These are phyloP conservation scores for Ophion ventricosus DNA, from an alignment of 2,888 invertebrate genomes.

Conservation along the genomic window DNA sequence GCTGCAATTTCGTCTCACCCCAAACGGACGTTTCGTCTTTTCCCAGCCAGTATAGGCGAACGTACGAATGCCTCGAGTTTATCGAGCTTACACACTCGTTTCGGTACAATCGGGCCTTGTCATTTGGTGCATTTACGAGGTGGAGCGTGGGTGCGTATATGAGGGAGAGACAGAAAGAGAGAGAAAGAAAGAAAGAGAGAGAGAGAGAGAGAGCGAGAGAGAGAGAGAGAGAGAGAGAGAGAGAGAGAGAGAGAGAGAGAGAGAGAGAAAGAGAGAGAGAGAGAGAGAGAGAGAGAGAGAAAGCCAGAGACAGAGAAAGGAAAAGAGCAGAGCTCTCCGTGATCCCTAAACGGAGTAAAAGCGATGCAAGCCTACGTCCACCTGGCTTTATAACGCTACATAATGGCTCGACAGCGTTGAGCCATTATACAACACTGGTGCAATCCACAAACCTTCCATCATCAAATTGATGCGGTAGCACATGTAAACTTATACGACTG, in stretches of 20 bases:
- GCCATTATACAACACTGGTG: background rate
- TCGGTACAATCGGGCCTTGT: background rate
- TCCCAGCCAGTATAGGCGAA: background rate
- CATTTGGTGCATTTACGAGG: background rate
- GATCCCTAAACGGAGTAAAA: background rate
- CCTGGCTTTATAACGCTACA: background rate
- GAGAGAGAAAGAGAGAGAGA: too few species aligned
- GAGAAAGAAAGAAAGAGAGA: too few species aligned
- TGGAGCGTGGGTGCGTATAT: background rate
- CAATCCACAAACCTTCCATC: background rate
- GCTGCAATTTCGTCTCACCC: background rate
- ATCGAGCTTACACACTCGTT: background rate
- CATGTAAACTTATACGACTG: constrained; percentile 52
- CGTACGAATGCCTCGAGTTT: background rate
- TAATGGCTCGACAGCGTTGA: background rate
- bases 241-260: too few species aligned
- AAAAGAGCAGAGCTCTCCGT: background rate
- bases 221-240: too few species aligned
- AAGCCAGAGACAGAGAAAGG: background rate
- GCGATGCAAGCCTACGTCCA: background rate
- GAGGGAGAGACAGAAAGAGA: background rate
- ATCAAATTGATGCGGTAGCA: constrained; percentile 35
- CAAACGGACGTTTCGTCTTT: background rate
- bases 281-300: too few species aligned
- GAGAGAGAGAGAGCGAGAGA: too few species aligned